These are phyloP conservation scores for Mustela lutreola DNA, from an alignment of 2,113 vertebrate genomes.

Conservation along the genomic window DNA sequence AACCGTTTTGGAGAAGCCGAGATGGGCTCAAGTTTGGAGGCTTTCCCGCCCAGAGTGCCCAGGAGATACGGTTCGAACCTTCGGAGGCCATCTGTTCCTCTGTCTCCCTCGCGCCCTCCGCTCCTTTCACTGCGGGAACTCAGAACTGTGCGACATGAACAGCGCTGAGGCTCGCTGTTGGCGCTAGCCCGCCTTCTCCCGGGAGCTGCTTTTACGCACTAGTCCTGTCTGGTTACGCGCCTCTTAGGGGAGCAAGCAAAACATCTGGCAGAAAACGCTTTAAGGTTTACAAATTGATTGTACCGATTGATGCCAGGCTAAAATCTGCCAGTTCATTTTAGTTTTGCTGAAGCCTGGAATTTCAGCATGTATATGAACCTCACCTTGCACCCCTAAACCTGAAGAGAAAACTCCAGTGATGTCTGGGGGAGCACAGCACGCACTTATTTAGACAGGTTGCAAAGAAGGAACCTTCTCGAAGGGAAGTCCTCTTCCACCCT, in stretches of 20 bases:
- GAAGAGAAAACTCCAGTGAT: background rate
- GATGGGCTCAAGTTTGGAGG: background rate
- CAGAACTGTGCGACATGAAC: accelerated
- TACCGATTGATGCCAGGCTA: background rate
- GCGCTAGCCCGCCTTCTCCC: background rate
- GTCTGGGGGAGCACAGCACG: background rate
- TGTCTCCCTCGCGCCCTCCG: background rate
- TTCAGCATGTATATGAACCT: background rate
- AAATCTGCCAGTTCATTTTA: background rate
- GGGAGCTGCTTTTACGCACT: background rate
- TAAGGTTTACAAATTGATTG: background rate
- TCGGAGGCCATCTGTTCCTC: background rate
- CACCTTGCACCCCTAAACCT: background rate
- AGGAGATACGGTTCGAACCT: background rate
- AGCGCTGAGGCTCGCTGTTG: accelerated
- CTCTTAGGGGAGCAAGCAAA: background rate
- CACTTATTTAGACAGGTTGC: background rate
- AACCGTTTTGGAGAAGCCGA: background rate
- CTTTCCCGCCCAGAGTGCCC: background rate
- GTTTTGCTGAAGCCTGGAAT: background rate
- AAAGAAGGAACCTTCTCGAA: background rate
- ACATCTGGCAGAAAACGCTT: background rate
- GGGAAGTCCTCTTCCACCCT: background rate
- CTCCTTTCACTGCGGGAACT: background rate
- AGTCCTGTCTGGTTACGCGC: background rate